Conservation (phyloP, 2,113 vertebrate genomes). For the Ursus arctos region DNA sequence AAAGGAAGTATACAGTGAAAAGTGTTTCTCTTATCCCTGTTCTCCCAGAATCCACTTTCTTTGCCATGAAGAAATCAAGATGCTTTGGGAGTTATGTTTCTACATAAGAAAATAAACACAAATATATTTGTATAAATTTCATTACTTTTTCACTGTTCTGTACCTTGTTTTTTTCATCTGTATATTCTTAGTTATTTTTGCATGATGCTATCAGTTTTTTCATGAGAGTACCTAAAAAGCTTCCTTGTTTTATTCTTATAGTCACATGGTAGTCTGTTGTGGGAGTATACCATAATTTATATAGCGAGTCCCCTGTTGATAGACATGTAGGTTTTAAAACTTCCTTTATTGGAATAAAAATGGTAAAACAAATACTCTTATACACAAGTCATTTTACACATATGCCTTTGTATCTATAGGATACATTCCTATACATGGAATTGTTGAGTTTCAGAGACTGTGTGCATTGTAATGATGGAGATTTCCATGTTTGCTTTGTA, state of each 20-base stretch:
- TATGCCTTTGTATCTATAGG: neutral
- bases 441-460: neutral
- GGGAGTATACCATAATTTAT: neutral
- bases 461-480: neutral
- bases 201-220: neutral
- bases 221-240: neutral
- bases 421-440: neutral
- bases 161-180: neutral
- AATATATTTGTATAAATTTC: neutral
- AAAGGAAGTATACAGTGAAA: neutral
- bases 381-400: neutral
- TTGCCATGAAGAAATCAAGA: neutral
- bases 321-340: neutral
- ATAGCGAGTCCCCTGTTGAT: neutral
- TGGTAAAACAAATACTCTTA: neutral
- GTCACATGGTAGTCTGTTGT: neutral
- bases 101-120: neutral
- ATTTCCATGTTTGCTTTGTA: neutral
- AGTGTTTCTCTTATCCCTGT: neutral
- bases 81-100: neutral
- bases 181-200: neutral
- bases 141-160: neutral
- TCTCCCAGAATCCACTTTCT: neutral
- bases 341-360: slow-evolving; percentile 14
- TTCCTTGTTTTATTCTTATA: neutral